Evolutionary conservation across 2,888 invertebrate species (phyloP), one percentile per base, ranked within the genome.

Genomic region (Scaptomyza tumidula): DNA sequence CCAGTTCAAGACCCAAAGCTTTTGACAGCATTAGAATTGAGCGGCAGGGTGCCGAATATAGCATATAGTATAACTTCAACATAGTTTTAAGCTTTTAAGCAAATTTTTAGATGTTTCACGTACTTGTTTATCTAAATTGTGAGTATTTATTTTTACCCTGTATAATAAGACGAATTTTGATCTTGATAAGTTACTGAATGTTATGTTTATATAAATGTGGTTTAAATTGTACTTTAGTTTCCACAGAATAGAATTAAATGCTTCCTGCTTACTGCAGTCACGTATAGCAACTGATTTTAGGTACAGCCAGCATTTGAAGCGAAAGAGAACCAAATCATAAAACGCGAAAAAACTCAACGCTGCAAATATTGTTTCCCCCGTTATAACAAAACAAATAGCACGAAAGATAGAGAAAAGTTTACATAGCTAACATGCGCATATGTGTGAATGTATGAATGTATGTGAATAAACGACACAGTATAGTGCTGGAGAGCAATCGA

Each of bases 1-100:
- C 95, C 50, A 96, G 88, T 1, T 94, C 93, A n/a, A 96, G 91
- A 0, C 94, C 95, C 31, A 96, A 73, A 44, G 94, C 94, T 71
- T 94, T 94, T 13, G 95, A 95, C 0, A 93, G 91, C 80, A 96
- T 92, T 46, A 94, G 91, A 6, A 95, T 95, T 0, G 94, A 91
- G 31, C 95, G 93, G 91, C 95, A 95, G 27, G 95, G 95, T 0
- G 94, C 92, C 71, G 95, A 95, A 14, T 65, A 73, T 2, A 66
- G 62, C 56, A 71, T 65, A 13, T 75, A 82, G 45, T 76, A 85
- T 6, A 79, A 71, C 24, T 79, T 71, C 64, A 85, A 16, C 62
- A 83, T 79, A 5, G 60, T 65, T 4, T 11, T 35, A 11, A 19
- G 41, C n/a, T n/a, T 24, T 19, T 19, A 6, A 6, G 11, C 3